Conservation (phyloP, 1,140 invertebrate species). For the Pachyrhynchus sulphureomaculatus region DNA sequence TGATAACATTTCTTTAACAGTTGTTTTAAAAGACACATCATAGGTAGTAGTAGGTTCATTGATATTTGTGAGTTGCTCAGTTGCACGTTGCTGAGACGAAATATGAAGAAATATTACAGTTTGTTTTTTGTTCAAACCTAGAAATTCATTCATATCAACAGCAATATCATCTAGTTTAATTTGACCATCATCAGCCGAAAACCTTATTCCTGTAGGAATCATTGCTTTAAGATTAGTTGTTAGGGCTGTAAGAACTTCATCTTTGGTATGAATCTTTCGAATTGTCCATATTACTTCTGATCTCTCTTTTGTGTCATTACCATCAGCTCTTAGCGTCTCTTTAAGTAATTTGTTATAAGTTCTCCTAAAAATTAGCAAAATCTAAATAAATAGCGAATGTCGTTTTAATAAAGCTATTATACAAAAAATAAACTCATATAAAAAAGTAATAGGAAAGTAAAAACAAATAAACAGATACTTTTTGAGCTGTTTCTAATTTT, state of each 20-base stretch:
- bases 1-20: background rate
- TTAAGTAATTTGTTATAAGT: slow-evolving; percentile 42
- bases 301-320: slow-evolving; percentile 32
- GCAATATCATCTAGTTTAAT: slow-evolving; percentile 40
- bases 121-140: slow-evolving; percentile 25
- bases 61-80: background rate
- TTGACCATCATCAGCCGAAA: slow-evolving; percentile 34
- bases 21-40: too few species aligned
- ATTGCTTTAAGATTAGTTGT: slow-evolving; percentile 41
- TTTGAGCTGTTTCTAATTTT: too few species aligned
- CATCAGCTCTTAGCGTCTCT: slow-evolving; percentile 38
- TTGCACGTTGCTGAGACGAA: slow-evolving; percentile 18
- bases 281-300: slow-evolving; percentile 46
- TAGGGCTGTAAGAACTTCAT: slow-evolving; percentile 44
- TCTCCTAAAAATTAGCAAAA: slow-evolving; percentile 43
- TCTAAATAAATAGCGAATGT: too few species aligned
- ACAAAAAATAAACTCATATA: too few species aligned
- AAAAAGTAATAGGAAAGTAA: too few species aligned
- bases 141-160: slow-evolving; percentile 41
- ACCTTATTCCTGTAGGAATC: slow-evolving; percentile 39
- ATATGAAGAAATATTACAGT: slow-evolving; percentile 21
- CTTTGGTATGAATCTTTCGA: slow-evolving; percentile 39
- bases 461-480: too few species aligned
- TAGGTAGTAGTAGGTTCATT: too few species aligned
- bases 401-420: too few species aligned